Evolutionary conservation across 2,888 invertebrate genomes (phyloP).

Genomic region (Scaptodrosophila latifasciaeformis): DNA sequence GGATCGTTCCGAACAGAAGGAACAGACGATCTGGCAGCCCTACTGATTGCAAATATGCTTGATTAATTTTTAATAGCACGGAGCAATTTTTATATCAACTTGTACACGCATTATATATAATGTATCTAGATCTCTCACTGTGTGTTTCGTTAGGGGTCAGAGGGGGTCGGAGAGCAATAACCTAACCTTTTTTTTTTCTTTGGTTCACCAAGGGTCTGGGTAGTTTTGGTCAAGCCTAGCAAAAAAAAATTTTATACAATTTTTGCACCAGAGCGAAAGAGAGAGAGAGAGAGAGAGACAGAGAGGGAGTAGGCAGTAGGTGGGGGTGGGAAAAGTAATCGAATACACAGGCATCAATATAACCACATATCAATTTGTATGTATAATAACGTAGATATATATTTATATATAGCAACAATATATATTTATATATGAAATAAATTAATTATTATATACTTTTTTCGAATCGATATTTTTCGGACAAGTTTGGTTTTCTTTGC

Average conservation of each 20-base stretch:
- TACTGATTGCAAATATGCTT: no score
- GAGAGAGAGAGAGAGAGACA: no score
- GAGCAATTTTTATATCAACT: constrained; percentile 42
- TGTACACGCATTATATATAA: constrained; percentile 75
- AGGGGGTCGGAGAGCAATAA: background rate
- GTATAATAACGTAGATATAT: constrained; percentile 25
- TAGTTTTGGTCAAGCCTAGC: constrained; percentile 8
- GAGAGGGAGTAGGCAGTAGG: constrained; percentile 59
- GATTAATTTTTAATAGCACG: no score
- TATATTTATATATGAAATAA: constrained; percentile 5
- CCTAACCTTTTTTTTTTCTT: constrained; percentile 2
- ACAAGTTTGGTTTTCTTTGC: no score
- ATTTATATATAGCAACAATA: constrained; percentile 1
- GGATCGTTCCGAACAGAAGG: no score
- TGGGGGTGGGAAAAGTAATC: no score
- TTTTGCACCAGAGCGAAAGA: no score
- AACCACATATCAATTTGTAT: no score
- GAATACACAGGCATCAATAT: constrained; percentile 52
- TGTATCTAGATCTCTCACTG: constrained; percentile 64
- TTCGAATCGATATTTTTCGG: no score
- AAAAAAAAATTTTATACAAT: constrained; percentile 7
- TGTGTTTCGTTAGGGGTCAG: background rate
- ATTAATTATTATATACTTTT: constrained; percentile 22
- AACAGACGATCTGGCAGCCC: no score
- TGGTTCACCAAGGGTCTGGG: constrained; percentile 16